Evolutionary conservation across 2,797 vertebrate genomes (phyloP), one percentile per base, ranked within the genome.

Genomic region (Aldrovandia affinis): DNA sequence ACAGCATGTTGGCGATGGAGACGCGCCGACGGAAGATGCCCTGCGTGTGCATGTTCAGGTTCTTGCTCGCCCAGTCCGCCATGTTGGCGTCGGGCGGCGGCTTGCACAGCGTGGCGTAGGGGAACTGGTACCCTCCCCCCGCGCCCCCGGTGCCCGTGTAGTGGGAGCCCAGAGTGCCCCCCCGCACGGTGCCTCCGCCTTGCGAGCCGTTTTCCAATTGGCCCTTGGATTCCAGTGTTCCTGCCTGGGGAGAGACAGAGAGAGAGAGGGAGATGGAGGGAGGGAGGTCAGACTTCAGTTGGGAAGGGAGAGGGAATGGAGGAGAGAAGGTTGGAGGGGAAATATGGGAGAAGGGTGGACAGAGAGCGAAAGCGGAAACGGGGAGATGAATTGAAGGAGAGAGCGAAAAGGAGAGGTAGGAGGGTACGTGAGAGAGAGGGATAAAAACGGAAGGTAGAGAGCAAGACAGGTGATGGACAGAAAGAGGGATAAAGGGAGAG

Each of bases 1-100:
- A 96, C 0, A 96, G 92, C 96, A 96, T 96, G 89, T 95, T 96
- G 86, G 95, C 93, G 80, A 96, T 92, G 81, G 96, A 96, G 79
- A 96, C 89, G 70, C 94, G 92, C 0, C 96, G 91, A 3, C 96
- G 94, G 88, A 96, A 96, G 85, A 96, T 93, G 59, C 96, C 96
- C 83, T 95, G 95, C 0, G 95, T 96, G 90, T 96, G 96, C 93
- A 95, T 93, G 89, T 96, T 96, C 2, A 96, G 94, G 90, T 96
- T 96, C 84, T 96, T 95, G 50, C 94, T 95, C 42, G 96, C 96
- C 96, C 96, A 96, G 81, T 95, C 95, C 86, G 87, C 94, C 92
- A 96, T 96, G 88, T 93, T 96, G 88, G 90, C 92, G 63, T 94
- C 94, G 2, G 94, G 89, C n/a, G 93, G 90, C 30, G 95, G 95